Percentiles rank a stretch among this genome's conserved stretches.
Conservation (phyloP, 1,140 invertebrate genomes). For the Drosophila lowei region DNA sequence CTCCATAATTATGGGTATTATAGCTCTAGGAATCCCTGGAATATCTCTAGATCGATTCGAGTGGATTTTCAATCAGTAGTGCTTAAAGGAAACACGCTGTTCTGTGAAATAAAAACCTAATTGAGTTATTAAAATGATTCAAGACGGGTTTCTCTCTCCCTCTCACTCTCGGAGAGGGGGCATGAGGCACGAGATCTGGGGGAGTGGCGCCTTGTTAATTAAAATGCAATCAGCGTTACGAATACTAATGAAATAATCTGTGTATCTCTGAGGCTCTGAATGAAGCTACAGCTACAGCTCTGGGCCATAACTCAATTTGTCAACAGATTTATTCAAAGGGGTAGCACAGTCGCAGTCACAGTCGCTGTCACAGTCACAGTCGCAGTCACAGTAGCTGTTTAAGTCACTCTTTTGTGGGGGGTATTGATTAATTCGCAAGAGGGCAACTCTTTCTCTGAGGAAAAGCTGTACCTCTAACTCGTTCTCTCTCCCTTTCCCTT, state of each 20-base stretch:
- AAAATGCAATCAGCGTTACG: conserved; percentile 76
- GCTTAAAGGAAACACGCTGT: conserved; percentile 48
- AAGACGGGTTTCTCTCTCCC: conserved; percentile 44
- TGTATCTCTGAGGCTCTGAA: conserved; percentile 20
- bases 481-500: too few relatives aligned
- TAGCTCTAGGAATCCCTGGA: too few relatives aligned
- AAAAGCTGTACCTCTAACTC: too few relatives aligned
- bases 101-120: conserved; percentile 17
- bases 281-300: conserved; percentile 6
- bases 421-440: too few relatives aligned
- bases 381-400: background rate
- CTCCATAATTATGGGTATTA: too few relatives aligned
- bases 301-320: conserved; percentile 42
- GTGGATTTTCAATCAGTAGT: conserved; percentile 12
- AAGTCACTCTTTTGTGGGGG: background rate
- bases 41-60: too few relatives aligned
- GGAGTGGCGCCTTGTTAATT: conserved; percentile 70
- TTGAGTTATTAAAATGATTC: conserved; percentile 70
- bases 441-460: too few relatives aligned
- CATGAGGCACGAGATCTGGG: conserved; percentile 19
- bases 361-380: background rate
- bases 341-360: background rate
- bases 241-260: conserved; percentile 71
- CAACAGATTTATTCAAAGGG: conserved; percentile 19
- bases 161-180: background rate